Base-by-base conservation (phyloP, 2,888 invertebrate genomes). In the Meiosimyza decipiens region DNA sequence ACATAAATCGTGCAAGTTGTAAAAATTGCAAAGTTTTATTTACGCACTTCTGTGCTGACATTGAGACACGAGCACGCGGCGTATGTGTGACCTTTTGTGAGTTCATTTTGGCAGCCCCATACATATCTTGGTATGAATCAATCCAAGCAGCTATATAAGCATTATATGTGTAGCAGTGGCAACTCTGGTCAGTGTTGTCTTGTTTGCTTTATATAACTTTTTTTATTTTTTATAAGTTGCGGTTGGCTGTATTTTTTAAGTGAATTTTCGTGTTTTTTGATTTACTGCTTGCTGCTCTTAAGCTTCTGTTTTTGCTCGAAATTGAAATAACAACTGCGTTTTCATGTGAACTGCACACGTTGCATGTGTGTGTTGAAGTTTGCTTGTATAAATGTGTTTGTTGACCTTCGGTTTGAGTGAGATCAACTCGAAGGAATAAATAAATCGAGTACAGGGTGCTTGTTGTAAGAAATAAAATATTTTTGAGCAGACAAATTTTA, bases 181-280 rank as follows among this genome's bases (percentile, higher is more conserved):
- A 28, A 28, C 28, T 40, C 9, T 40, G 40, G 40, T 40, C 40
- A 40, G 40, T 40, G 40, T 40, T 40, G 40, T 9, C 40, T 9
- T 40, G 40, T 40, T 33, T 28, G 40, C 40, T 40, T 40, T 40
- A 40, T 18, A 28, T 60, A 16, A 22, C 6, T 65, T 65, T 65
- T 50, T 15, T 65, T 16, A 6, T 49, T 63, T 65, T 49, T 13
- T n/a, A n/a, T n/a, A n/a, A 22, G 18, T 22, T 22, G 15, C 40
- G 33, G 15, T 33, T 15, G 22, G 59, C 12, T 13, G 47, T 68
- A 59, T 68, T 73, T 73, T 72, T 73, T 65, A 73, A 73, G 73
- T 73, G 73, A 70, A 60, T 73, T 73, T 73, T 70, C 73, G 66
- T 73, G 73, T 73, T 71, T 73, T 68, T 70, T 70, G 70, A 73